phyloP scores from a whole-genome alignment of 2,888 invertebrate species.

The Hipparchia sbordonii region DNA sequence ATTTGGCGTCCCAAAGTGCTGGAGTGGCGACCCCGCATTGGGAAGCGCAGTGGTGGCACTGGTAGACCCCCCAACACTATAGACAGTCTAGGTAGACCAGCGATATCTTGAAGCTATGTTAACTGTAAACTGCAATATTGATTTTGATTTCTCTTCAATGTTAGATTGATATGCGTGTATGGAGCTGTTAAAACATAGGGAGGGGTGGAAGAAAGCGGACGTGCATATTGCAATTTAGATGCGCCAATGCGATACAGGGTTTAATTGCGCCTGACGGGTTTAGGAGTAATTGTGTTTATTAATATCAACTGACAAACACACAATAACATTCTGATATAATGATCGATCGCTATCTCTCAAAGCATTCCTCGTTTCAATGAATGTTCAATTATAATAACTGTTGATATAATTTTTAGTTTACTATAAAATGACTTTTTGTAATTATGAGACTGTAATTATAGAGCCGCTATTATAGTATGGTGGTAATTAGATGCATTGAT shows the following conservation, averaged over 20 bases:
- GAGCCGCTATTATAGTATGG: neutral
- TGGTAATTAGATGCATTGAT: neutral
- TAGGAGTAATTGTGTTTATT: conserved; percentile 43
- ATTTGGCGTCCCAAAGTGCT: too few relatives aligned
- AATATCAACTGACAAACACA: conserved; percentile 37
- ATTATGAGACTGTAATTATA: neutral
- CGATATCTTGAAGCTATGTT: too few relatives aligned
- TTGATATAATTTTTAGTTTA: conserved; percentile 15
- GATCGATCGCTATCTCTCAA: conserved; percentile 34
- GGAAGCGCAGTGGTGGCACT: too few relatives aligned
- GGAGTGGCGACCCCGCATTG: too few relatives aligned
- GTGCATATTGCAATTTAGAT: conserved; percentile 77
- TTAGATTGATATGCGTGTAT: conserved; percentile 11
- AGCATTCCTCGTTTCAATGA: conserved; percentile 27
- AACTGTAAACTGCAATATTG: neutral
- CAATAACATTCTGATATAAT: conserved; percentile 36
- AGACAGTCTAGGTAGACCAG: too few relatives aligned
- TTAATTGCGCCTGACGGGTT: conserved; percentile 68
- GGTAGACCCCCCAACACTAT: too few relatives aligned
- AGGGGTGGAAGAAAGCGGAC: conserved; percentile 66
- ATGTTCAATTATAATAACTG: conserved; percentile 32
- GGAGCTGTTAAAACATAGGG: conserved; percentile 16
- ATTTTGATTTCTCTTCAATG: conserved; percentile 1
- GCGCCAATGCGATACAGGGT: conserved; percentile 63
- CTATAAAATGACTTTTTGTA: neutral